Evolutionary conservation across 2,888 invertebrate species (phyloP).

Genomic region (Iselma pallidipennis): DNA sequence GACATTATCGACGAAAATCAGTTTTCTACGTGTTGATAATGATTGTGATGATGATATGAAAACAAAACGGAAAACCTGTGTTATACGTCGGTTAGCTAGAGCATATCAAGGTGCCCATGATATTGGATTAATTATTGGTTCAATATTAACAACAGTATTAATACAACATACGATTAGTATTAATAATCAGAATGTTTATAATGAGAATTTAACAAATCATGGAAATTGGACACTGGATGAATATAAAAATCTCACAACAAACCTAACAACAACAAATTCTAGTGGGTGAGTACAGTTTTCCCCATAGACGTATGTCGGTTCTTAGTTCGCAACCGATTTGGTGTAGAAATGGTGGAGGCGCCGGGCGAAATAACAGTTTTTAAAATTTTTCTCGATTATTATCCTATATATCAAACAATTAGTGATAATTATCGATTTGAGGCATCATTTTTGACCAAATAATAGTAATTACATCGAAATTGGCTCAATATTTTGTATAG

Average conservation of each 20-base stretch:
- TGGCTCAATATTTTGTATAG: no score
- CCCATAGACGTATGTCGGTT: no score
- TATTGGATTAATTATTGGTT: constrained; percentile 62
- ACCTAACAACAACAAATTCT: not conserved
- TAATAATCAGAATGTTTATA: constrained; percentile 4
- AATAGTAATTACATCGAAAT: no score
- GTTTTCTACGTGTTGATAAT: constrained; percentile 17
- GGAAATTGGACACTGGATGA: no score
- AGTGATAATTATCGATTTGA: no score
- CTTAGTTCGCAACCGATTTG: no score
- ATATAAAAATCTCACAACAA: no score
- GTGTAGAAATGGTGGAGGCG: no score
- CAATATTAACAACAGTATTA: constrained; percentile 57
- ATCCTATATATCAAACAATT: no score
- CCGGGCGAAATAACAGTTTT: no score
- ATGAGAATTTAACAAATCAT: not conserved
- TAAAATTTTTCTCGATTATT: no score
- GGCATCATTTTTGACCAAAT: no score
- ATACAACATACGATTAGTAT: constrained; percentile 45
- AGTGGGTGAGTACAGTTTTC: not conserved
- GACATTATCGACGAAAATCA: constrained; percentile 55
- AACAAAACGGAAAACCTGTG: constrained; percentile 45
- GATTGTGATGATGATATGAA: constrained; percentile 47
- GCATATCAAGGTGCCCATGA: constrained; percentile 63
- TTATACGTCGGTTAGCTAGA: constrained; percentile 59